A percentile compares a stretch with the other conserved stretches of the same genome.
Conservation (phyloP, 1,140 invertebrate genomes). For the Acyrthosiphon pisum region DNA sequence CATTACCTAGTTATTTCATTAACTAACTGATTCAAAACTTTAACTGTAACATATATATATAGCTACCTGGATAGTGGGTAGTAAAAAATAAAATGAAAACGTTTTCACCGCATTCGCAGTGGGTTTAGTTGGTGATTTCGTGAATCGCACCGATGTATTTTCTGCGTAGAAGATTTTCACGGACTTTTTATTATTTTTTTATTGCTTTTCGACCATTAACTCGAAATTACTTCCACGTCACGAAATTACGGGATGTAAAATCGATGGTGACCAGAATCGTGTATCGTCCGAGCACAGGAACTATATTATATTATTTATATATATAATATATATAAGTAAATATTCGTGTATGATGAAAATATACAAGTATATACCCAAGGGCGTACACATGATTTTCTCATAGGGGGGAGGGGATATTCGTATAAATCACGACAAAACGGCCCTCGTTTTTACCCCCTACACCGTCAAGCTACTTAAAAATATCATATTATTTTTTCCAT, state of each 20-base stretch:
- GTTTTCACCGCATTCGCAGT: background rate
- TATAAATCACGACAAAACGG: background rate
- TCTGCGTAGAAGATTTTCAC: background rate
- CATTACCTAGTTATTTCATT: no score
- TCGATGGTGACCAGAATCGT: background rate
- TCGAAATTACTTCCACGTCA: background rate
- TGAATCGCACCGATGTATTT: background rate
- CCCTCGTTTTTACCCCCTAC: background rate
- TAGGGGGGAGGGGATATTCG: background rate
- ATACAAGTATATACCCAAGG: no score
- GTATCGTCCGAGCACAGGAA: background rate
- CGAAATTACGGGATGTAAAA: background rate
- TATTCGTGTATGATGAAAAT: background rate
- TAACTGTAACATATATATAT: no score
- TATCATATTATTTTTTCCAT: background rate
- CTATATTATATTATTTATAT: background rate
- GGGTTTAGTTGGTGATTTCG: background rate
- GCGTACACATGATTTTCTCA: background rate
- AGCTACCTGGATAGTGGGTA: background rate
- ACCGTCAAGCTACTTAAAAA: background rate
- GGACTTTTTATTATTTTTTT: conserved; percentile 22
- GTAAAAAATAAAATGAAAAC: background rate
- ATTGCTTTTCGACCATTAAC: background rate
- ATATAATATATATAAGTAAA: no score
- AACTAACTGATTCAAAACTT: no score